Evolutionary conservation across 2,113 vertebrate genomes (phyloP), one percentile per base, ranked within the genome.

Genomic region (Calidris pugnax): DNA sequence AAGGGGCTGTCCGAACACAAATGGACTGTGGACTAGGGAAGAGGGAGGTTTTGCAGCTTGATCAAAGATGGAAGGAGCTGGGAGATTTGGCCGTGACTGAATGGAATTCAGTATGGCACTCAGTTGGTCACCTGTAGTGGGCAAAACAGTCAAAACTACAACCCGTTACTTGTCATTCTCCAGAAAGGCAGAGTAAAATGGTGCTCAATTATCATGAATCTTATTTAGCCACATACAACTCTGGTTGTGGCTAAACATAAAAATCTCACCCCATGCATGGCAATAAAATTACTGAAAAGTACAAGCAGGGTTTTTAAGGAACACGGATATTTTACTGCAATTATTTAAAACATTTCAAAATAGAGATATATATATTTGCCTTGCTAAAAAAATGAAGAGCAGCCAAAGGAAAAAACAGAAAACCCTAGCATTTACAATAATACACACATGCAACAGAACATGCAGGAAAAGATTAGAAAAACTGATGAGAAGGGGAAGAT

Each of bases 1-100:
- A 98, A 99, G 99, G 99, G 99, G 99, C 94, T 99, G 99, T 99
- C 99, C 99, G 98, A 99, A 99, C 99, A 99, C 99, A 99, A 99
- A 99, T 99, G 99, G 99, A 98, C 99, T 99, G 98, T 99, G 99
- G 98, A 99, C 98, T 99, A 99, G 99, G 99, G 99, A 99, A 98
- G 98, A 99, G 98, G 99, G 98, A 99, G 98, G 98, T 98, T 99
- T 99, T 99, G 99, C 99, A 98, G 99, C 99, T 99, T 99, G 99
- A 98, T 99, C 99, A 99, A 99, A 99, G 98, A 99, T 98, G 98
- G 99, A 99, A 99, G 99, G 98, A 99, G 99, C 99, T 99, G 99
- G 99, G 98, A 99, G 98, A 99, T 99, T 99, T 98, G 99, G 99
- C 98, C 99, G 99, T 99, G 99, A 99, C 98, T 99, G 99, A 99